phyloP scores from a whole-genome alignment of 2,113 vertebrate species.

The Megalops atlanticus region DNA sequence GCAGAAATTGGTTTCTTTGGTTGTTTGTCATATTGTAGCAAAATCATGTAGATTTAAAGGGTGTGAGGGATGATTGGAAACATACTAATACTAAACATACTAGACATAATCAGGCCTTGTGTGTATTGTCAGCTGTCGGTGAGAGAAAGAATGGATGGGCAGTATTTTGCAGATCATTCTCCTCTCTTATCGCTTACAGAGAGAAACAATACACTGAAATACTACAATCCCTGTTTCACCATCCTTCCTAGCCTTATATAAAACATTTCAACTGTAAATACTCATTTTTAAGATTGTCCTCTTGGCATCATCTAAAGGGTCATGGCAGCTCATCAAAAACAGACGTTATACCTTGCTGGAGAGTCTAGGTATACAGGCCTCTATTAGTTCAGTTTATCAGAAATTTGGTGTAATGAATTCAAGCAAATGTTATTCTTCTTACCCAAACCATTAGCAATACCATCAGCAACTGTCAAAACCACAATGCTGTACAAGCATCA shows the following conservation, averaged over 20 bases:
- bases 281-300: conserved; percentile 75
- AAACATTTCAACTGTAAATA: conserved; percentile 55
- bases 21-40: conserved; percentile 38
- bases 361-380: too few species aligned
- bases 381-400: too few species aligned
- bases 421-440: too few species aligned
- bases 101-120: too few species aligned
- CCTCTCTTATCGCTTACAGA: conserved; percentile 18
- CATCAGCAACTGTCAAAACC: too few species aligned
- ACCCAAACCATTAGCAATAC: too few species aligned
- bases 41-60: too few species aligned
- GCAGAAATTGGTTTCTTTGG: conserved; percentile 64
- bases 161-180: conserved; percentile 1
- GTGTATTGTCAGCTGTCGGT: neutral
- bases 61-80: too few species aligned
- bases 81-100: too few species aligned
- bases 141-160: neutral
- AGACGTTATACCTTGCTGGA: too few species aligned
- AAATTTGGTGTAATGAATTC: too few species aligned
- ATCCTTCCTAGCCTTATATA: conserved; percentile 40
- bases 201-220: neutral
- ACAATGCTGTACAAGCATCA: too few species aligned
- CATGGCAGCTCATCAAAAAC: conserved; percentile 49
- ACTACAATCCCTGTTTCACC: neutral
- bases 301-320: conserved; percentile 70